These are phyloP conservation scores for Leucophenga montana DNA, from an alignment of 2,888 invertebrate genomes.

Conservation along the genomic window DNA sequence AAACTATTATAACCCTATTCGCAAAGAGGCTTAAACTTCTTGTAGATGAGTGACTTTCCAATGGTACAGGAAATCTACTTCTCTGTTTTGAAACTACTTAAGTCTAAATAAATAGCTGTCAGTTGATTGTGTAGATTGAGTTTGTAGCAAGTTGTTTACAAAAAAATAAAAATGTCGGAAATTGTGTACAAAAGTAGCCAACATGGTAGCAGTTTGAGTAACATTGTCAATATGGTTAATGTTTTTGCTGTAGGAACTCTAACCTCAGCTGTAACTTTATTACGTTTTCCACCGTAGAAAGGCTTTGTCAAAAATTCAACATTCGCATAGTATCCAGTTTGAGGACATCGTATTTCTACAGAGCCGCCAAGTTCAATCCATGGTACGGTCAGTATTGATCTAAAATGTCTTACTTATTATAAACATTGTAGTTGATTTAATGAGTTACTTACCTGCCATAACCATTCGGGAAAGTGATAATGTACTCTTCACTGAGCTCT, in stretches of 20 bases:
- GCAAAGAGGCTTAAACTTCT: not conserved
- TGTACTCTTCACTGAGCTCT: slow-evolving; percentile 94
- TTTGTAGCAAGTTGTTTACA: too few relatives aligned
- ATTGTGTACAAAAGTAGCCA: not conserved
- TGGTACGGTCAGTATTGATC: slow-evolving; percentile 96
- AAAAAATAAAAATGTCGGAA: too few relatives aligned
- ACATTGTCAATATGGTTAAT: not conserved
- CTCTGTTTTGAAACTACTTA: too few relatives aligned
- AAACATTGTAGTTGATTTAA: not conserved
- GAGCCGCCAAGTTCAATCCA: slow-evolving; percentile 99
- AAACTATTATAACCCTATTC: not conserved
- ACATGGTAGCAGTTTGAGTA: not conserved
- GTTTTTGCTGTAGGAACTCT: slow-evolving; percentile 40
- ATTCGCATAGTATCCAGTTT: slow-evolving; percentile 93
- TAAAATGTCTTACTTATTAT: slow-evolving; percentile 61
- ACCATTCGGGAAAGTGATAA: slow-evolving; percentile 97
- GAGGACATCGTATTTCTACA: slow-evolving; percentile 90
- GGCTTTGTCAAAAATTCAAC: slow-evolving; percentile 98
- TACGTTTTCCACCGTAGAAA: slow-evolving; percentile 97
- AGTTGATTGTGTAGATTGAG: not conserved
- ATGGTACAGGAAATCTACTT: too few relatives aligned
- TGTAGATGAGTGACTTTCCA: too few relatives aligned
- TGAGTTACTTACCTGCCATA: slow-evolving; percentile 85
- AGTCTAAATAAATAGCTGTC: too few relatives aligned
- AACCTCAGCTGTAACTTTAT: slow-evolving; percentile 89